phyloP scores from a whole-genome alignment of 2,888 invertebrate genomes.

The Parnassius mnemosyne region DNA sequence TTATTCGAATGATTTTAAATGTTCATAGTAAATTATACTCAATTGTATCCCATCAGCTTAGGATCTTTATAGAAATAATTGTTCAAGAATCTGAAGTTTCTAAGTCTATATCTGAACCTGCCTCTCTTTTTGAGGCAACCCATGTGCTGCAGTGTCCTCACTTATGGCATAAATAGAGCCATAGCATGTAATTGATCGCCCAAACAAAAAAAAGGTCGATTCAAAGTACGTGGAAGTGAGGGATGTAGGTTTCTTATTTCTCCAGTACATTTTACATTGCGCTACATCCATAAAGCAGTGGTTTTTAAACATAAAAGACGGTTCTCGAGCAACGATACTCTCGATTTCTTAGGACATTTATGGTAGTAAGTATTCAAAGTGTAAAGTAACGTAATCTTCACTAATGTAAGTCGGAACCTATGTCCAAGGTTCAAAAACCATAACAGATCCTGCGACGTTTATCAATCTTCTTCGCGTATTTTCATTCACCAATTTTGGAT shows the following conservation, averaged over 20 bases:
- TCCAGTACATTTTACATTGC: conserved; percentile 65
- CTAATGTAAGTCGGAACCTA: conserved; percentile 48
- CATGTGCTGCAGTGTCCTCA: too few species aligned
- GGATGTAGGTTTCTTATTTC: conserved; percentile 51
- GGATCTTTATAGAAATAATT: too few species aligned
- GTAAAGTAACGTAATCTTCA: conserved; percentile 49
- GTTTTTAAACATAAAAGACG: conserved; percentile 62
- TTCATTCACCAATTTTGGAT: conserved; percentile 36
- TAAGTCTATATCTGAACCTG: too few species aligned
- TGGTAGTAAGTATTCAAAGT: conserved; percentile 60
- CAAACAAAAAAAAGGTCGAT: conserved; percentile 61
- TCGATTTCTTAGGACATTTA: conserved; percentile 61
- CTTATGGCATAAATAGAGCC: too few species aligned
- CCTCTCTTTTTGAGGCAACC: too few species aligned
- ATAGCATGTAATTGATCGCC: too few species aligned
- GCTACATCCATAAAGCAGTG: conserved; percentile 72
- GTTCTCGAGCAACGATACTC: conserved; percentile 54
- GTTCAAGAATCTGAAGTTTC: too few species aligned
- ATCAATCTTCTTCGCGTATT: conserved; percentile 46
- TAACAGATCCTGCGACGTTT: conserved; percentile 47
- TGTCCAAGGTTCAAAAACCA: conserved; percentile 55
- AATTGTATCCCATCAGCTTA: too few species aligned
- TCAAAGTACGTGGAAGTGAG: conserved; percentile 55
- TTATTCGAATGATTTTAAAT: too few species aligned
- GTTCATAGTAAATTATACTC: too few species aligned